These are phyloP conservation scores for Drosophila mulleri DNA, from an alignment of 2,888 invertebrate species.

Conservation along the genomic window DNA sequence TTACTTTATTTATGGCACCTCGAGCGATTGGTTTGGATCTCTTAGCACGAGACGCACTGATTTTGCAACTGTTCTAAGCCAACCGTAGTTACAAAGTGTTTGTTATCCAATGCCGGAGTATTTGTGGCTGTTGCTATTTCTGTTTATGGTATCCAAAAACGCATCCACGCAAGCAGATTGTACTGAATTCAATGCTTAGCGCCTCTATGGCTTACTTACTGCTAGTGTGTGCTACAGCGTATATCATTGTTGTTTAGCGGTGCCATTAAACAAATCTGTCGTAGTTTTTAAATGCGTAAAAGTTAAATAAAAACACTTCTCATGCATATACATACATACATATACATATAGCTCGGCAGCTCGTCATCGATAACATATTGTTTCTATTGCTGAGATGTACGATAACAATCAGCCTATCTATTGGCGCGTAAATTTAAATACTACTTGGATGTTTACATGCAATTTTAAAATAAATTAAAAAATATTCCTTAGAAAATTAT, in stretches of 20 bases:
- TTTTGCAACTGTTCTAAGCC: slow-evolving; percentile 16
- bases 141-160: slow-evolving; percentile 41
- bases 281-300: slow-evolving; percentile 39
- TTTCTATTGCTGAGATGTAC: slow-evolving; percentile 26
- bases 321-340: slow-evolving; percentile 45
- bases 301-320: slow-evolving; percentile 67
- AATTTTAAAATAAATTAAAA: background rate
- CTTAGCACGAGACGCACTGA: slow-evolving; percentile 4
- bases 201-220: slow-evolving; percentile 39
- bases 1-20: slow-evolving; percentile 17
- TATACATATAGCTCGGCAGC: slow-evolving; percentile 37
- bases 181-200: slow-evolving; percentile 5
- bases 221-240: slow-evolving; percentile 11
- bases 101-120: slow-evolving; percentile 42
- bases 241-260: slow-evolving; percentile 33
- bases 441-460: background rate
- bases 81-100: slow-evolving; percentile 36
- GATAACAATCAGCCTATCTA: slow-evolving; percentile 20
- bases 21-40: slow-evolving; percentile 3
- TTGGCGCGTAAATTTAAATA: slow-evolving; percentile 7
- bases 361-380: slow-evolving; percentile 65
- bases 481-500: background rate
- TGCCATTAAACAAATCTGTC: slow-evolving; percentile 14
- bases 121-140: slow-evolving; percentile 37
- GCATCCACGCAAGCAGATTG: slow-evolving; percentile 58